A percentile compares a stretch with the other conserved stretches of the same genome.
These are phyloP conservation scores for Peribatodes rhomboidaria DNA, from an alignment of 2,888 invertebrate species.

Conservation along the genomic window DNA sequence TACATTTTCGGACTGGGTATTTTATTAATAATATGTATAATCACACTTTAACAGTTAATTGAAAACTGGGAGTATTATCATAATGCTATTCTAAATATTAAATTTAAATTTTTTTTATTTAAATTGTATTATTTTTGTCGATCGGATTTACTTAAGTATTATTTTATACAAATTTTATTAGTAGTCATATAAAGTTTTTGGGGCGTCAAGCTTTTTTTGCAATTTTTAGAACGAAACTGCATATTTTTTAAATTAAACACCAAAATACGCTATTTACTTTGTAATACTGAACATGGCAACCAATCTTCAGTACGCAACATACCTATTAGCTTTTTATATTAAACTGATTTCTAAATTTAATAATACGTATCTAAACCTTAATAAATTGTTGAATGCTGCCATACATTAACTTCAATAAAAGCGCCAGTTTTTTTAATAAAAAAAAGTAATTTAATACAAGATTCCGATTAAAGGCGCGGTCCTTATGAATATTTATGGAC, in stretches of 20 bases:
- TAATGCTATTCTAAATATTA: constrained; percentile 9
- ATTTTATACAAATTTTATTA: not conserved
- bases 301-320: not conserved
- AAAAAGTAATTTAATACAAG: constrained; percentile 41
- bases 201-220: not conserved
- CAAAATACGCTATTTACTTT: too few relatives aligned
- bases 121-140: not conserved
- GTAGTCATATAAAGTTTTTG: not conserved
- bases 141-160: constrained; percentile 1
- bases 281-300: not conserved
- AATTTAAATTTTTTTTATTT: not conserved
- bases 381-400: constrained; percentile 12
- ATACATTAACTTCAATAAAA: constrained; percentile 23
- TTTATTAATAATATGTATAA: constrained; percentile 16
- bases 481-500: constrained; percentile 59
- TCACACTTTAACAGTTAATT: constrained; percentile 24
- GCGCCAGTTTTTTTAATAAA: constrained; percentile 25
- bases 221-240: not conserved
- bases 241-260: too few relatives aligned
- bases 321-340: too few relatives aligned
- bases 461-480: constrained; percentile 49
- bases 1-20: constrained; percentile 14
- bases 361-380: not conserved
- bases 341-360: not conserved
- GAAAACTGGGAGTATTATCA: constrained; percentile 20